A percentile compares a stretch with the other conserved stretches of the same genome.
These are phyloP conservation scores for Eudasyphora cyanicolor DNA, from an alignment of 2,888 invertebrate genomes.

Conservation along the genomic window DNA sequence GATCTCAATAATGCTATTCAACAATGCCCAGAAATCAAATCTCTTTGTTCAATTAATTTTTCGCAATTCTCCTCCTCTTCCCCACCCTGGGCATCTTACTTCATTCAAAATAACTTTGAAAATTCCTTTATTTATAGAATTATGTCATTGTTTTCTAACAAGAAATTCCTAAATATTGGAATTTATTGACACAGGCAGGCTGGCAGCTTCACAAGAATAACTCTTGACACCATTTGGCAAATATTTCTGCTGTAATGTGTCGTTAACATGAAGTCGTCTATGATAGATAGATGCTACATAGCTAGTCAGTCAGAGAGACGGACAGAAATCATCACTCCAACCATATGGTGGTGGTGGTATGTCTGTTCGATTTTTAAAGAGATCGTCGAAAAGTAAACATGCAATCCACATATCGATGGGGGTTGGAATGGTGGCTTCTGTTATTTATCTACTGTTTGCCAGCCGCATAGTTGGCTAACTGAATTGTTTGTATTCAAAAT, in stretches of 20 bases:
- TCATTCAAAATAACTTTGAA: no score
- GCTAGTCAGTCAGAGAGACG: neutral
- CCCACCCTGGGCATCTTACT: no score
- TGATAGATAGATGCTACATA: neutral
- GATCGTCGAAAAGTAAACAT: neutral
- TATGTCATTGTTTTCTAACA: constrained; percentile 1
- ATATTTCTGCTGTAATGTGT: neutral
- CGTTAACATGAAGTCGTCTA: neutral
- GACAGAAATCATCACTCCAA: neutral
- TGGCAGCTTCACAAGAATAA: neutral
- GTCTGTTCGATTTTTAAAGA: neutral
- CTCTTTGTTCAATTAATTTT: no score
- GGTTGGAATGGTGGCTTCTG: neutral
- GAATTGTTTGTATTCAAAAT: constrained; percentile 28
- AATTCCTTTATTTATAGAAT: neutral
- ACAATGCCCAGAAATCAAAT: no score
- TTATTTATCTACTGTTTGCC: neutral
- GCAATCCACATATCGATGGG: neutral
- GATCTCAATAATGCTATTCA: no score
- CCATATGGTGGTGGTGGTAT: neutral
- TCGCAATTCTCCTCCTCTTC: neutral
- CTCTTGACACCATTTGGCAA: constrained; percentile 3
- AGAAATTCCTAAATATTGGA: neutral
- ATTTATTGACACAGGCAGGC: neutral
- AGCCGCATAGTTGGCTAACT: neutral